phyloP scores from a whole-genome alignment of 2,888 invertebrate species.

The Plagodis dolabraria region DNA sequence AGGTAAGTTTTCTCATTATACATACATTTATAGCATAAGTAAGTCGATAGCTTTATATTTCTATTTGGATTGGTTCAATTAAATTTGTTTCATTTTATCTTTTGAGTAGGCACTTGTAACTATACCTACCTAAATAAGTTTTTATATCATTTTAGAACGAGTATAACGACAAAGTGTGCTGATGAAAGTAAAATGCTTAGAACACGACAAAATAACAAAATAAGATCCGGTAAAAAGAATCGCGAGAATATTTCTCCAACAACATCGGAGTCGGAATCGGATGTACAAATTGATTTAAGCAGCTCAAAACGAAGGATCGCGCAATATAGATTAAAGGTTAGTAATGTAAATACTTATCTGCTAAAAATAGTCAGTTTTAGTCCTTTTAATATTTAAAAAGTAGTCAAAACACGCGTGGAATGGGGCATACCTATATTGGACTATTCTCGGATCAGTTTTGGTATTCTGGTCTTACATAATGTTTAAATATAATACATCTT shows the following conservation, averaged over 20 bases:
- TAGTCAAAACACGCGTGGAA: too few species aligned
- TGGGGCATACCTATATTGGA: too few species aligned
- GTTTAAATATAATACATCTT: too few species aligned
- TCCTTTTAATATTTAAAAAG: too few species aligned
- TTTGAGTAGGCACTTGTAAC: background rate
- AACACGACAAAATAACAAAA: conserved; percentile 52
- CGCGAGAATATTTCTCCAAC: conserved; percentile 49
- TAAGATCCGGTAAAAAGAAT: conserved; percentile 37
- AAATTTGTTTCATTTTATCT: background rate
- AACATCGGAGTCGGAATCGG: conserved; percentile 40
- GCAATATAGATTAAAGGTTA: too few species aligned
- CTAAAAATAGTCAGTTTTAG: too few species aligned
- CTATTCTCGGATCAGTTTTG: too few species aligned
- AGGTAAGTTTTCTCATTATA: conserved; percentile 42
- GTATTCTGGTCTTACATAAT: too few species aligned
- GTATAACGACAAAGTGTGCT: conserved; percentile 86
- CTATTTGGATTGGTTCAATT: background rate
- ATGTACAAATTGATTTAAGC: conserved; percentile 17
- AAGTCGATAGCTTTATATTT: background rate
- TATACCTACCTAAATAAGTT: background rate
- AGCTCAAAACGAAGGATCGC: background rate
- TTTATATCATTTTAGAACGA: conserved; percentile 59
- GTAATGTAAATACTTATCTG: too few species aligned
- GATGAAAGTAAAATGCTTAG: conserved; percentile 86
- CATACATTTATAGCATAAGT: background rate